Evolutionary conservation across 1,140 invertebrate genomes (phyloP), one percentile per base, ranked within the genome.

Genomic region (Drosophila pectinifera): DNA sequence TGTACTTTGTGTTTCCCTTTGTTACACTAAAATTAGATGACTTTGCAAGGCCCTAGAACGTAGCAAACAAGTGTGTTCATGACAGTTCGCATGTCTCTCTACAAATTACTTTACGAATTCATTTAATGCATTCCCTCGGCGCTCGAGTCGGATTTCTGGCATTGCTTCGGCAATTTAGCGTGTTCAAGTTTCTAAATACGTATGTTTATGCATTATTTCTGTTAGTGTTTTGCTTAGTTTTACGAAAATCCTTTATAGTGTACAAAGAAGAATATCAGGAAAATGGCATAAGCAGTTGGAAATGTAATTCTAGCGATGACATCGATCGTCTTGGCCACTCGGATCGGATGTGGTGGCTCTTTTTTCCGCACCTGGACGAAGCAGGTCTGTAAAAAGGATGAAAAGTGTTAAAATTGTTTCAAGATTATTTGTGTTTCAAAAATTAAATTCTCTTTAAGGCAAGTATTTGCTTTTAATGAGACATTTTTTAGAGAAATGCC

Each of bases 181-280:
- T 56, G 59, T 65, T 69, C 34, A 45, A 63, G 39, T 58, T 45
- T 58, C 43, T 48, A 53, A 57, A 67, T 70, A 45, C 64, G 55
- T 63, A 57, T 49, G 59, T 56, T 36, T 78, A 62, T 55, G 73
- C 48, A 42, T 62, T 68, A 41, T 31, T 16, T 45, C 41, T 31
- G 46, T 31, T 49, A 53, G 43, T 57, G 46, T 49, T 64, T 68
- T 67, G 73, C 77, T 84, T 90, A 84, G 42, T 90, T 78, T 94
- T 94, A 94, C 93, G 94, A 94, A 92, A 94, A 94, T 92, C 94
- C 94, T 92, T 96, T 97, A 93, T 98, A 98, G 93, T 97, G 96
- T 80, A 97, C 96, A 94, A 98, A 98, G 94, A 98, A 98, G 94
- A 97, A 98, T 91, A 97, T 96, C 76, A 98, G 95, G 93, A 98